Percentiles rank a stretch among this genome's conserved stretches.
Conservation (phyloP, 2,888 invertebrate genomes). For the Pterostichus madidus region DNA sequence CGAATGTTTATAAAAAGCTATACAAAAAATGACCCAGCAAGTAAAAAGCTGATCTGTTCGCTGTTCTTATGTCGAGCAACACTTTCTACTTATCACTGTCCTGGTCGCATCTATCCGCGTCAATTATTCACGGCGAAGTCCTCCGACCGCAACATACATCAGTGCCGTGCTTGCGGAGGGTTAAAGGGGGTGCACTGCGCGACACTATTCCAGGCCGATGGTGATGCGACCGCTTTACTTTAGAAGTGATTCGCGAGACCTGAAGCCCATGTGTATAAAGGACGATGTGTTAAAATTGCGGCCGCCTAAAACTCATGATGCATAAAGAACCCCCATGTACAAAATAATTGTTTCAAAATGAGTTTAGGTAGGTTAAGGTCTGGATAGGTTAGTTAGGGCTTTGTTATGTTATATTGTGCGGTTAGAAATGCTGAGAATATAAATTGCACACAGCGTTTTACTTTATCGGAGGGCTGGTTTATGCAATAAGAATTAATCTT, state of each 20-base stretch:
- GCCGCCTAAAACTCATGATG: conserved; percentile 26
- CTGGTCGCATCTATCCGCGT: conserved; percentile 27
- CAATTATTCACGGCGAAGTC: conserved; percentile 18
- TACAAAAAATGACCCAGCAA: conserved; percentile 10
- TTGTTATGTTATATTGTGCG: not conserved
- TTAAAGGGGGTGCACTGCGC: not conserved
- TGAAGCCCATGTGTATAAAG: conserved; percentile 16
- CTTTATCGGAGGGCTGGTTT: not conserved
- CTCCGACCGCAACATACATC: conserved; percentile 23
- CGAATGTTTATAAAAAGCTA: not conserved
- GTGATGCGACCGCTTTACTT: too few species aligned
- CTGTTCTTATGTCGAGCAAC: conserved; percentile 26
- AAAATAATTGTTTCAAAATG: conserved; percentile 35
- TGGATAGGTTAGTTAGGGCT: not conserved
- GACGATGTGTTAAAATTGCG: not conserved
- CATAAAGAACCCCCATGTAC: conserved; percentile 29
- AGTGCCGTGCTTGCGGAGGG: not conserved
- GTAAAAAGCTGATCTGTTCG: conserved; percentile 25
- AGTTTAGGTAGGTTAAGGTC: conserved; percentile 27
- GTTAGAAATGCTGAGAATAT: too few species aligned
- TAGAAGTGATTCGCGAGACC: too few species aligned
- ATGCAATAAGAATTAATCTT: not conserved
- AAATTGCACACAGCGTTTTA: too few species aligned
- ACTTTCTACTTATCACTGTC: conserved; percentile 49
- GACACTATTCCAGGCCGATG: conserved; percentile 4